phyloP scores from a whole-genome alignment of 2,888 invertebrate species.

The Harmothoe impar region DNA sequence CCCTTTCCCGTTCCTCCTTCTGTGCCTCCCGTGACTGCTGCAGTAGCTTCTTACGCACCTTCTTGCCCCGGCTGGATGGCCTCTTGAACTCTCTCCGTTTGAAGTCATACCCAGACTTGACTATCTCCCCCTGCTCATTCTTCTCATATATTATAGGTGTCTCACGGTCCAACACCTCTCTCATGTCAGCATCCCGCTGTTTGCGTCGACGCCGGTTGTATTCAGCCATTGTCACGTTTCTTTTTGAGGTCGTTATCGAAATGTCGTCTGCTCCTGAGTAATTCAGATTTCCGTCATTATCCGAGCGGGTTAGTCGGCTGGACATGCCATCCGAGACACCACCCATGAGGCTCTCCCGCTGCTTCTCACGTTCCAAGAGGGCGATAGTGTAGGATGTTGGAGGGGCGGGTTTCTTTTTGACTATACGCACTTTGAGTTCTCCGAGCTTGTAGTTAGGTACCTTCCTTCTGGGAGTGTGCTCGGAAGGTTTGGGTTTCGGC shows the following conservation, averaged over 20 bases:
- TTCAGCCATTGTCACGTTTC: not conserved
- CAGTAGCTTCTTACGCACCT: constrained; percentile 4
- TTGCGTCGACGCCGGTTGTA: not conserved
- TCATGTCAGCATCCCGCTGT: not conserved
- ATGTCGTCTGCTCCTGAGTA: not conserved
- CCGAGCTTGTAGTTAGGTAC: not conserved
- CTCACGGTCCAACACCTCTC: constrained; percentile 14
- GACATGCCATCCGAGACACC: not conserved
- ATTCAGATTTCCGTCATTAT: not conserved
- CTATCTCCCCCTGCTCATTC: constrained; percentile 15
- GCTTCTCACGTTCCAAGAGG: not conserved
- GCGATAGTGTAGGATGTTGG: constrained; percentile 24
- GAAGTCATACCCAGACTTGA: constrained; percentile 43
- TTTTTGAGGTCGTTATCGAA: not conserved
- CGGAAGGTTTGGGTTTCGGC: not conserved
- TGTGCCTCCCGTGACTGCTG: constrained; percentile 1
- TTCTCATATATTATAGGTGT: constrained; percentile 31
- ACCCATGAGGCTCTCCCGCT: not conserved
- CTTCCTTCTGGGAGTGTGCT: not conserved
- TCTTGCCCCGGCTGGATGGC: constrained; percentile 11
- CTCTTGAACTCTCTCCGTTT: constrained; percentile 27
- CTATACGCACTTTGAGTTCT: not conserved
- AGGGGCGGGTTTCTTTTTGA: not conserved
- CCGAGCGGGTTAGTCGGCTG: not conserved
- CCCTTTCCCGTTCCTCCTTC: constrained; percentile 24